phyloP scores from a whole-genome alignment of 2,888 invertebrate species.

The Capitulum mitella region DNA sequence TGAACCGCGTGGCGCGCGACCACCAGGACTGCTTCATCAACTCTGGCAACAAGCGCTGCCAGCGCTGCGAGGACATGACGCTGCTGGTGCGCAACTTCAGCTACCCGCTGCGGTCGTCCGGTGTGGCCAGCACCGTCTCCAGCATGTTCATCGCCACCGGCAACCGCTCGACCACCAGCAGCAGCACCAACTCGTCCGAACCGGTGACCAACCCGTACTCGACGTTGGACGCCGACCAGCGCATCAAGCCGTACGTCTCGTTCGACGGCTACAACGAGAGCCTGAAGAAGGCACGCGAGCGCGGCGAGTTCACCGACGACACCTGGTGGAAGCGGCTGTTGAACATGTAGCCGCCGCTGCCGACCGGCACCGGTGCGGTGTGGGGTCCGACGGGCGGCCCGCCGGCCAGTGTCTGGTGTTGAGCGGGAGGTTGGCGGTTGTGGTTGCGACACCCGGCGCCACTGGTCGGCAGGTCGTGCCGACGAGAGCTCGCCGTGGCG shows the following conservation, averaged over 20 bases:
- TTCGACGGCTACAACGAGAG: conserved; percentile 71
- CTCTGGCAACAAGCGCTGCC: conserved; percentile 42
- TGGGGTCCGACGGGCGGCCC: too few relatives aligned
- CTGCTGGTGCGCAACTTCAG: conserved; percentile 79
- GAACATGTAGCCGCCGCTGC: conserved; percentile 5
- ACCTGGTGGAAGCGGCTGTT: conserved; percentile 22
- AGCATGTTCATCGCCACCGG: conserved; percentile 22
- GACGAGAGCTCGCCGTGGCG: too few relatives aligned
- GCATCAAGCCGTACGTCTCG: conserved; percentile 73
- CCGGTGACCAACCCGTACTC: conserved; percentile 33
- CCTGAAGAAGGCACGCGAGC: conserved; percentile 57
- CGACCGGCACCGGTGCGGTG: too few relatives aligned
- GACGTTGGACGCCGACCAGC: conserved; percentile 57
- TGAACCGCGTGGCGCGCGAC: conserved; percentile 72
- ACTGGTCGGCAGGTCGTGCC: too few relatives aligned
- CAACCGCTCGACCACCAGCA: not conserved
- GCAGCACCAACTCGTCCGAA: conserved; percentile 40
- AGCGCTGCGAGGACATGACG: conserved; percentile 70
- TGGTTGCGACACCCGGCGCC: too few relatives aligned
- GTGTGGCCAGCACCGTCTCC: conserved; percentile 39
- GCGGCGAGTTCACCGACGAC: conserved; percentile 55
- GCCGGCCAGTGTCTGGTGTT: too few relatives aligned
- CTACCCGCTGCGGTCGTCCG: conserved; percentile 60
- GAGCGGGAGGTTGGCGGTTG: too few relatives aligned
- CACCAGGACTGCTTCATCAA: conserved; percentile 69